These are phyloP conservation scores for Drosophila engyochracea DNA, from an alignment of 2,888 invertebrate genomes.

Conservation along the genomic window DNA sequence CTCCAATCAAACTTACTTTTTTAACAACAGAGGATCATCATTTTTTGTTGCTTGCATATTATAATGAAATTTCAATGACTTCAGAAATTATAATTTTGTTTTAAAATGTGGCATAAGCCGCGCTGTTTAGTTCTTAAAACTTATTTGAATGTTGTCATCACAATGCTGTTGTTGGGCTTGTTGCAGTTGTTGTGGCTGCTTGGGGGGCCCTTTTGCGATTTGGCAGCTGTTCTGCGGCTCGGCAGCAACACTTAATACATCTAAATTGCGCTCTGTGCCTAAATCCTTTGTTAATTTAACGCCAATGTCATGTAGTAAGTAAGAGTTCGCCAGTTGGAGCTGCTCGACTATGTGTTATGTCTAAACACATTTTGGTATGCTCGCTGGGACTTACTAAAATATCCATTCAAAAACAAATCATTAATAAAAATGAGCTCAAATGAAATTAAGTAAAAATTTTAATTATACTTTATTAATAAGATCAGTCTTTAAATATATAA, in stretches of 20 bases:
- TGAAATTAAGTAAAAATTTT: not conserved
- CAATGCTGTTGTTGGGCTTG: slow-evolving; percentile 28
- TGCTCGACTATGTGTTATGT: not conserved
- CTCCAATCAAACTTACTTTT: not conserved
- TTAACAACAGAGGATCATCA: not conserved
- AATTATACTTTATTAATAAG: not conserved
- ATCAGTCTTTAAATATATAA: not conserved
- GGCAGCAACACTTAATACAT: slow-evolving; percentile 60
- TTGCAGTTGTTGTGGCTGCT: slow-evolving; percentile 12
- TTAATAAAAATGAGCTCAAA: not conserved
- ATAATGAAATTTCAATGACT: not conserved
- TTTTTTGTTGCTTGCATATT: not conserved
- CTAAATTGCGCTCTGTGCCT: slow-evolving; percentile 51
- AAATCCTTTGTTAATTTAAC: slow-evolving; percentile 45
- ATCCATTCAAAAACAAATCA: not conserved
- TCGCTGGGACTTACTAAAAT: not conserved
- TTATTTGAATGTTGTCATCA: slow-evolving; percentile 59
- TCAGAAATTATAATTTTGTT: not conserved
- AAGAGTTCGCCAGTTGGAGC: not conserved
- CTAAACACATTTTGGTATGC: not conserved
- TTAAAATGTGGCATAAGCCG: slow-evolving; percentile 51
- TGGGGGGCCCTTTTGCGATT: slow-evolving; percentile 42
- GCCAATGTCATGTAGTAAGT: slow-evolving; percentile 5
- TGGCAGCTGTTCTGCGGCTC: slow-evolving; percentile 48
- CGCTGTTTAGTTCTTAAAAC: slow-evolving; percentile 67